phyloP scores from a whole-genome alignment of 2,888 invertebrate genomes.

The Drosophila setosimentum region DNA sequence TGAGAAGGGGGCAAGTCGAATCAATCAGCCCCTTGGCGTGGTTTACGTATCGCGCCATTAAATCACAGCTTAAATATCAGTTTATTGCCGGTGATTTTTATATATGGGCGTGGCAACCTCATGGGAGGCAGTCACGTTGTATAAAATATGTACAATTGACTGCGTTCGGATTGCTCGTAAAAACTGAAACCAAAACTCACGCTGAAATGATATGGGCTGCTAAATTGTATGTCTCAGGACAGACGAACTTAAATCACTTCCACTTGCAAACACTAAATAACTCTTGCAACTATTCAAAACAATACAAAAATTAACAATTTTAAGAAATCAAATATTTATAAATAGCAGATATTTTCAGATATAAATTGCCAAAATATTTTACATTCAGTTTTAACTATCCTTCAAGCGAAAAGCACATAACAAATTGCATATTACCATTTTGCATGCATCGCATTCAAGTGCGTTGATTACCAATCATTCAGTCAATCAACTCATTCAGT shows the following conservation, averaged over 20 bases:
- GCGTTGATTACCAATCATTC: background rate
- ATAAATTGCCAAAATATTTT: background rate
- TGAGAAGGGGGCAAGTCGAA: slow-evolving; percentile 22
- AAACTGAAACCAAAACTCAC: slow-evolving; percentile 27
- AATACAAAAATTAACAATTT: rapidly evolving
- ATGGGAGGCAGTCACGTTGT: slow-evolving; percentile 5
- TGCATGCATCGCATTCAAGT: background rate
- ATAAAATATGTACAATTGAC: slow-evolving; percentile 52
- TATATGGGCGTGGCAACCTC: slow-evolving; percentile 23
- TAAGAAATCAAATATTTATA: background rate
- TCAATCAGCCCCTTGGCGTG: slow-evolving; percentile 53
- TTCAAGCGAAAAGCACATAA: background rate
- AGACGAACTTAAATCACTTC: slow-evolving; percentile 18
- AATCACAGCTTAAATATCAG: slow-evolving; percentile 64
- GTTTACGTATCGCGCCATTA: slow-evolving; percentile 55
- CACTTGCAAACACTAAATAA: background rate
- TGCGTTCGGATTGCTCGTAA: slow-evolving; percentile 47
- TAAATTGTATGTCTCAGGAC: slow-evolving; percentile 36
- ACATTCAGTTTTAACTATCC: background rate
- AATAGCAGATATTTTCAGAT: background rate
- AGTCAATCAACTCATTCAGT: background rate
- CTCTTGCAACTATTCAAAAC: background rate
- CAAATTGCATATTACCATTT: background rate
- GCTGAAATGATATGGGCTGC: slow-evolving; percentile 37
- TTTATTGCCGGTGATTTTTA: slow-evolving; percentile 60